Percentiles rank a stretch among this genome's conserved stretches.
These are phyloP conservation scores for Hypercompe scribonia DNA, from an alignment of 2,888 invertebrate genomes.

Conservation along the genomic window DNA sequence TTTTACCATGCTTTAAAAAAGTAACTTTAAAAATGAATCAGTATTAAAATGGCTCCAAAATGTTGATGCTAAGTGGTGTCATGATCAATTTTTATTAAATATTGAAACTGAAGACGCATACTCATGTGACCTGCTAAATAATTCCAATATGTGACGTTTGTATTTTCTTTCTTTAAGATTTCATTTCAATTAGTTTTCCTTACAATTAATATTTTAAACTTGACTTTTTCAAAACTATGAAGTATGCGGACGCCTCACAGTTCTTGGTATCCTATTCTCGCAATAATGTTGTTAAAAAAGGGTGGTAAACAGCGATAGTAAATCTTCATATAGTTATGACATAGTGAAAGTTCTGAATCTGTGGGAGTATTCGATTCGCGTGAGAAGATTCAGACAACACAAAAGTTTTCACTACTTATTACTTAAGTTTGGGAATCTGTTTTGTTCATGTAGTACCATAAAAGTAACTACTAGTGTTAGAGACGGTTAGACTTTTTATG, in stretches of 20 bases:
- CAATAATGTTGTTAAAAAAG: neutral
- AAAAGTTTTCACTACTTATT: neutral
- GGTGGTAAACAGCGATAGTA: neutral
- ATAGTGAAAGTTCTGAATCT: slow-evolving; percentile 15
- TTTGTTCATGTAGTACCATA: neutral
- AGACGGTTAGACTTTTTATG: neutral
- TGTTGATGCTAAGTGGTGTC: too few species aligned
- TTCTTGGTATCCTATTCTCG: too few species aligned
- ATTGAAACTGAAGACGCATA: too few species aligned
- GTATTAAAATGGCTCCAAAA: too few species aligned
- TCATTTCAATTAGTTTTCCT: neutral
- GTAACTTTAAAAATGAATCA: too few species aligned
- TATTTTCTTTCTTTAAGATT: neutral
- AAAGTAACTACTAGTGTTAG: neutral
- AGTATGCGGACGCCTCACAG: too few species aligned
- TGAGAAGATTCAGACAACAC: slow-evolving; percentile 16
- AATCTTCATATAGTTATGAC: neutral
- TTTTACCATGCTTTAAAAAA: too few species aligned
- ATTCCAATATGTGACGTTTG: neutral
- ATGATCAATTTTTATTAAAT: too few species aligned
- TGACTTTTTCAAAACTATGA: neutral
- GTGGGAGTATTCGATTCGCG: slow-evolving; percentile 13
- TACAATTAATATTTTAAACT: neutral
- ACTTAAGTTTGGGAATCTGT: neutral
- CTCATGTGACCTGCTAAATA: too few species aligned